Base-by-base conservation (phyloP, 2,888 invertebrate species). In the Tethea ocularis region DNA sequence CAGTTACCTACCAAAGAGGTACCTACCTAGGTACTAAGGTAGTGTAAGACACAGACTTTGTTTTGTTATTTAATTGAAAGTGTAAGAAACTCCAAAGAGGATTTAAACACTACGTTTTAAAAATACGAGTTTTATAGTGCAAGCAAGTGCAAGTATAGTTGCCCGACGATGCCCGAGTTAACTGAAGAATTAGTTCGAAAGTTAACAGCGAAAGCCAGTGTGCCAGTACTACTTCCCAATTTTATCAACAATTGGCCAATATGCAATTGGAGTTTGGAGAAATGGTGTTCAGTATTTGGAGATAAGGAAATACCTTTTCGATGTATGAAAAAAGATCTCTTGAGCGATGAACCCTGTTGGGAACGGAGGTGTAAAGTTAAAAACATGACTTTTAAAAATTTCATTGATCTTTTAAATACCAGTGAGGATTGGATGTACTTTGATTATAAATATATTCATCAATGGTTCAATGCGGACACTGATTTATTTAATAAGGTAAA, bases 361-460 rank as follows among this genome's bases (percentile, higher is more conserved):
- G 98, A 98, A 84, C 93, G 95, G 60, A 93, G 94, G 55, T 96
- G 97, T 72, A 80, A 83, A n/a, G 88, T 86, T 41, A 86, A 94
- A 57, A 80, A 88, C 36, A 93, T 96, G 80, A 95, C 94, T 1
- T 94, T 97, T 70, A 82, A 87, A 59, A 93, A 96, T 57, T 97
- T 98, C 85, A 67, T 95, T 1, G 78, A 90, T 10, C 75, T 82
- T 26, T 74, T 78, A 29, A 68, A 83, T 15, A 74, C 85, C 24
- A 83, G 80, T 56, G 77, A 94, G 3, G 92, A 94, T 66, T 97
- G 97, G 96, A 94, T 95, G 86, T 98, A 98, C 86, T 97, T 96
- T 86, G 97, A 97, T 87, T 97, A 98, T 80, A 97, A 97, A 88
- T 95, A 97, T 83, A 93, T 97, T 84, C 93, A 94, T 62, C 94